Base-by-base conservation (phyloP, 2,113 vertebrate genomes). In the Spea bombifrons region DNA sequence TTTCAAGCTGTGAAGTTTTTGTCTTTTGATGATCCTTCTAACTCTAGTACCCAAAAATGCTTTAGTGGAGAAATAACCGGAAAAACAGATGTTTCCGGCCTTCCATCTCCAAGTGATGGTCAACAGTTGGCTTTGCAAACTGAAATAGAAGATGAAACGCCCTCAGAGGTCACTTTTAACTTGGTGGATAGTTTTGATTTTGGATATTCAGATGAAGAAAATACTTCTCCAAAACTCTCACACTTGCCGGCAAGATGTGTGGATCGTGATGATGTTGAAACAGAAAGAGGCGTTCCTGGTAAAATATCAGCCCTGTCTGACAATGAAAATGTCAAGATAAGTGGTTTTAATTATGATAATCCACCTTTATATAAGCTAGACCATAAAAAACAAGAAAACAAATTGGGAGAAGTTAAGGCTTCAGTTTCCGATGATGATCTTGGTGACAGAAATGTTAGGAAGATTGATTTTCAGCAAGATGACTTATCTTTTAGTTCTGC, bases 161-260 rank as follows among this genome's bases (percentile, higher is more conserved):
- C 87, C 59, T 75, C 86, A 83, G 84, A 90, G n/a, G 75, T 92
- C 48, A 88, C 82, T 76, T 93, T 93, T 75, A 88, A 88, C 82
- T 75, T 93, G 3, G 17, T 86, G 68, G 86, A 81, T 10, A 73
- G 82, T 83, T 90, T 92, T 85, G 89, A 92, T 84, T 87, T 86
- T 66, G 88, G 69, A 77, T 87, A 88, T 17, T 63, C 71, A 1
- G 89, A 86, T 43, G 80, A 44, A 0, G 66, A 84, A 2, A 59
- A 0, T 0, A 5, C 78, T 73, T 81, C 71, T 30, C 80, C 57
- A 61, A 44, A 59, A 57, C 73, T 81, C 48, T 47, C 10, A 0
- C 4, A 13, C n/a, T 57, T 17, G 1, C 13, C 66, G 16, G 77
- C 53, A 55, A 82, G 74, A 73, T 5, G 44, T 16, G 4, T 15